Percentiles rank a stretch among this genome's conserved stretches.
Conservation (phyloP, 2,113 vertebrate genomes). For the Ochotona princeps region DNA sequence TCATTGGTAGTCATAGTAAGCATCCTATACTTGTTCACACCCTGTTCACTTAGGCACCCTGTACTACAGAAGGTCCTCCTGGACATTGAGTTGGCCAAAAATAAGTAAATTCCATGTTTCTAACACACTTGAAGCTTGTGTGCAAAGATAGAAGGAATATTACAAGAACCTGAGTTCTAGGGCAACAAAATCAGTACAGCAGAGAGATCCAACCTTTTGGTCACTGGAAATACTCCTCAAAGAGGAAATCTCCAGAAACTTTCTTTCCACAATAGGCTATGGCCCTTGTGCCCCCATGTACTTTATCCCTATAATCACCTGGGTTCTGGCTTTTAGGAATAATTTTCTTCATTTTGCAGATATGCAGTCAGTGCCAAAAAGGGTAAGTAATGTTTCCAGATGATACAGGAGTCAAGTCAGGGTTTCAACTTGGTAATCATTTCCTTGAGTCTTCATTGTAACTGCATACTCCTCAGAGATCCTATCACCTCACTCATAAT, state of each 20-base stretch:
- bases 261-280: neutral
- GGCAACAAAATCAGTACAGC: neutral
- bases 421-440: neutral
- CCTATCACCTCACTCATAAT: neutral
- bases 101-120: neutral
- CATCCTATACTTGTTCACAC: neutral
- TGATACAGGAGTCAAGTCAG: neutral
- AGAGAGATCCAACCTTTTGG: neutral
- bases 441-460: neutral
- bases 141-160: neutral
- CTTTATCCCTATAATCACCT: neutral
- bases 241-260: neutral
- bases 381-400: neutral
- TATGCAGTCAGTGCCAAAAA: neutral
- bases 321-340: neutral
- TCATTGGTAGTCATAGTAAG: neutral
- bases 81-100: neutral
- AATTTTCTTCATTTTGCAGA: constrained; percentile 4
- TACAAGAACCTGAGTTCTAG: neutral
- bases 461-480: neutral
- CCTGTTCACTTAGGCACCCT: neutral
- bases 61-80: neutral
- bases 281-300: no score
- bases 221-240: neutral
- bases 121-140: neutral